phyloP scores from a whole-genome alignment of 2,888 invertebrate genomes.

The Brachyopa scutellaris region DNA sequence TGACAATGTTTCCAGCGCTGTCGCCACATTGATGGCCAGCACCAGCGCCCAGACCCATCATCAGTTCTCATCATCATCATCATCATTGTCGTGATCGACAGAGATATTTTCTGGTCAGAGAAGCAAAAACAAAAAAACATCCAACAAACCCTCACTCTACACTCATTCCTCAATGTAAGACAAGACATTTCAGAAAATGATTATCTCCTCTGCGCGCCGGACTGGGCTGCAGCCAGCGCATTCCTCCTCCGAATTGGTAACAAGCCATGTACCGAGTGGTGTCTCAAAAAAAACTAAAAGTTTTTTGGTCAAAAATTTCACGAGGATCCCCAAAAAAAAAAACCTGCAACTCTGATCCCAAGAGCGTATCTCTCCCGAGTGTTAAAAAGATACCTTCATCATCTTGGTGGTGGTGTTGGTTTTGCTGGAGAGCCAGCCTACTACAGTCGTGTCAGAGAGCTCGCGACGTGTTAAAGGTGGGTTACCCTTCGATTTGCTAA shows the following conservation, averaged over 20 bases:
- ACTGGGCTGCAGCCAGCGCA: constrained; percentile 39
- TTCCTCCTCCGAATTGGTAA: constrained; percentile 66
- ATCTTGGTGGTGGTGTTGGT: constrained; percentile 1
- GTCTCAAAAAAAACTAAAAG: constrained; percentile 13
- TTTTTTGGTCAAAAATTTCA: constrained; percentile 50
- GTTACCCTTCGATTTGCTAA: constrained; percentile 67
- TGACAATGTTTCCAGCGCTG: constrained; percentile 67
- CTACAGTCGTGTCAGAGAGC: constrained; percentile 43
- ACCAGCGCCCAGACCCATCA: constrained; percentile 56
- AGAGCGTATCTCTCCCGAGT: constrained; percentile 22
- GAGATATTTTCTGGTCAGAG: constrained; percentile 62
- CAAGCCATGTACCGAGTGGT: constrained; percentile 67
- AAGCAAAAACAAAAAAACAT: constrained; percentile 20
- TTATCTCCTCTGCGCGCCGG: constrained; percentile 48
- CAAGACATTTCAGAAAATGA: constrained; percentile 72
- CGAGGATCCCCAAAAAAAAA: constrained; percentile 7
- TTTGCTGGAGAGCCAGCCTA: not conserved
- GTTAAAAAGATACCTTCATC: constrained; percentile 69
- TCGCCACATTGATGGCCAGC: constrained; percentile 69
- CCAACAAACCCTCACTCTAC: constrained; percentile 63
- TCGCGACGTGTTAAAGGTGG: constrained; percentile 68
- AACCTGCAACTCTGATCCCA: not conserved
- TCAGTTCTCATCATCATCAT: constrained; percentile 69
- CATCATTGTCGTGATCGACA: constrained; percentile 73
- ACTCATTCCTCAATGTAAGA: constrained; percentile 73